Conservation (phyloP, 2,888 invertebrate species). For the Cataglyphis altisquamis region DNA sequence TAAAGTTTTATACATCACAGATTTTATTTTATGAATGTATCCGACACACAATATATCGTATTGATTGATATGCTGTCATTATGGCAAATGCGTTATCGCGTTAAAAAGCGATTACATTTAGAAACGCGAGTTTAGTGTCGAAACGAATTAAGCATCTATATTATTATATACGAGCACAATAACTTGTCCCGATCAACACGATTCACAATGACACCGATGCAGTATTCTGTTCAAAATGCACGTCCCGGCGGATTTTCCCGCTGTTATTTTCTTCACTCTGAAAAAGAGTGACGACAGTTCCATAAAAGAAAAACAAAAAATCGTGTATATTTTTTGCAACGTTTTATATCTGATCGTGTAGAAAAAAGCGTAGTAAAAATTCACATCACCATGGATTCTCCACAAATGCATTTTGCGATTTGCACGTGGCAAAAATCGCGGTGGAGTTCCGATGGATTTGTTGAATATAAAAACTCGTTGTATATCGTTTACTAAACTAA, state of each 20-base stretch:
- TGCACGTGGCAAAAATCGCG: conserved; percentile 8
- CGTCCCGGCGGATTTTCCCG: conserved; percentile 15
- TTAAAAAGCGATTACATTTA: conserved; percentile 31
- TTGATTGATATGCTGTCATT: conserved; percentile 24
- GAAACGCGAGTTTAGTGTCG: neutral
- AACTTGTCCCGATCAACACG: neutral
- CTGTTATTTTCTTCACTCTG: conserved; percentile 5
- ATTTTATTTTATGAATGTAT: neutral
- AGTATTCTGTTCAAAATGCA: conserved; percentile 15
- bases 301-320: conserved; percentile 22
- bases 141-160: conserved; percentile 21
- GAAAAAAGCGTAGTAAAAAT: neutral
- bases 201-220: neutral
- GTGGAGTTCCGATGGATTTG: neutral
- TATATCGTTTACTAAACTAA: neutral
- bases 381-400: conserved; percentile 5
- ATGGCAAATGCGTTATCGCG: neutral
- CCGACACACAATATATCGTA: neutral
- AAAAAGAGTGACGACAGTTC: conserved; percentile 5
- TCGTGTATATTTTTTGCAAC: neutral
- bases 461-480: neutral
- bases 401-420: neutral
- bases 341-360: conserved; percentile 12
- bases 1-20: neutral
- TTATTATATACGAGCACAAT: conserved; percentile 1